These are phyloP conservation scores for Smutsia temminckii DNA, from an alignment of 2,797 vertebrate genomes.

Conservation along the genomic window DNA sequence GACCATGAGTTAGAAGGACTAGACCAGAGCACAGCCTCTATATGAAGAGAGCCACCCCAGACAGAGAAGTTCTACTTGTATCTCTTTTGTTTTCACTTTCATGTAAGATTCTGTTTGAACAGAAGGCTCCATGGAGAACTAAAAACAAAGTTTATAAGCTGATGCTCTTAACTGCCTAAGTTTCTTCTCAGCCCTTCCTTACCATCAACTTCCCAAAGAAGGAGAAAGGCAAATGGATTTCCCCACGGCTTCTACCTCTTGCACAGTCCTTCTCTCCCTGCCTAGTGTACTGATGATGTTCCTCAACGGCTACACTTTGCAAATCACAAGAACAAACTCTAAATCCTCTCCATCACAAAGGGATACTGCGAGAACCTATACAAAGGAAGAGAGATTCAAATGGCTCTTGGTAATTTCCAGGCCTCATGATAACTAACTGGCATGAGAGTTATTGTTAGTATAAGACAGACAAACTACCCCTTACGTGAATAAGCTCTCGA, in stretches of 20 bases:
- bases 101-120: neutral
- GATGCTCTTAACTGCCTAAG: neutral
- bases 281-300: rapidly evolving
- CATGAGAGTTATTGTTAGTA: neutral
- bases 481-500: constrained; percentile 95
- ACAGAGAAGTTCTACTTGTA: neutral
- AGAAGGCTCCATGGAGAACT: neutral
- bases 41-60: neutral
- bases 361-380: neutral
- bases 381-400: neutral
- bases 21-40: neutral
- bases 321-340: neutral
- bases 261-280: neutral
- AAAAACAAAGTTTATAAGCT: neutral
- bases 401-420: neutral
- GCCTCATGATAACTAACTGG: neutral
- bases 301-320: neutral
- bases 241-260: neutral
- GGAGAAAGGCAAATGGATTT: neutral
- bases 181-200: neutral
- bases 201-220: neutral
- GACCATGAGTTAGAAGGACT: neutral
- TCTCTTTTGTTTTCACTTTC: neutral
- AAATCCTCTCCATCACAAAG: neutral
- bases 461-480: constrained; percentile 48